Evolutionary conservation across 64 coral and sea anemone genomes (phyloP).

Genomic region (Actinia equina): DNA sequence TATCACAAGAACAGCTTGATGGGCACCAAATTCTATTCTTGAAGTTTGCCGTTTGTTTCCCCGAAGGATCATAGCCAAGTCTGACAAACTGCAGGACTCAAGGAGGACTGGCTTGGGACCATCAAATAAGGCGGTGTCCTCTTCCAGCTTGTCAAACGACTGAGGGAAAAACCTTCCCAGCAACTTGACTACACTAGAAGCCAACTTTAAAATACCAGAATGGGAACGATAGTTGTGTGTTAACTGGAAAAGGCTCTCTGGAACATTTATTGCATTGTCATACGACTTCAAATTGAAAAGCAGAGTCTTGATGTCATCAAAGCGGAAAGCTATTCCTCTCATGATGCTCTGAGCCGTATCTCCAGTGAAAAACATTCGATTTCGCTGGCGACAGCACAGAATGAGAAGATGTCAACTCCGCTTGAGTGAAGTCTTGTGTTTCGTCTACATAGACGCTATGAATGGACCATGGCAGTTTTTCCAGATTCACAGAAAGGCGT

Average conservation of each 20-base stretch:
- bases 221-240: slow-evolving; percentile 96
- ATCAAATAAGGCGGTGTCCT: slow-evolving; percentile 86
- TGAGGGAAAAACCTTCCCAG: slow-evolving; percentile 79
- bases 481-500: slow-evolving; percentile 12
- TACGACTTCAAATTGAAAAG: slow-evolving; percentile 60
- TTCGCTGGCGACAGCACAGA: slow-evolving; percentile 68
- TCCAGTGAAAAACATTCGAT: slow-evolving; percentile 90
- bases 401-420: slow-evolving; percentile 85
- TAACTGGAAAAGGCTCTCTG: slow-evolving; percentile 71
- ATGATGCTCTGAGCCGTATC: slow-evolving; percentile 95
- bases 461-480: slow-evolving; percentile 57
- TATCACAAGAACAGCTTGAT: slow-evolving; percentile 20
- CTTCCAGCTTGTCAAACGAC: slow-evolving; percentile 81
- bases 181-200: slow-evolving; percentile 78
- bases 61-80: slow-evolving; percentile 30
- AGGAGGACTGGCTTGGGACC: slow-evolving; percentile 45
- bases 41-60: slow-evolving; percentile 43
- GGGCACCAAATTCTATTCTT: slow-evolving; percentile 60
- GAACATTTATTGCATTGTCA: slow-evolving; percentile 53
- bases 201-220: slow-evolving; percentile 81
- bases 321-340: slow-evolving; percentile 92
- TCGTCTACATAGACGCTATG: slow-evolving; percentile 91
- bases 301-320: slow-evolving; percentile 85
- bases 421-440: slow-evolving; percentile 97
- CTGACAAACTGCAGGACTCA: slow-evolving; percentile 45